A percentile compares a stretch with the other conserved stretches of the same genome.
Conservation (phyloP, 1,140 invertebrate species). For the Tetranychus cinnabarinus region DNA sequence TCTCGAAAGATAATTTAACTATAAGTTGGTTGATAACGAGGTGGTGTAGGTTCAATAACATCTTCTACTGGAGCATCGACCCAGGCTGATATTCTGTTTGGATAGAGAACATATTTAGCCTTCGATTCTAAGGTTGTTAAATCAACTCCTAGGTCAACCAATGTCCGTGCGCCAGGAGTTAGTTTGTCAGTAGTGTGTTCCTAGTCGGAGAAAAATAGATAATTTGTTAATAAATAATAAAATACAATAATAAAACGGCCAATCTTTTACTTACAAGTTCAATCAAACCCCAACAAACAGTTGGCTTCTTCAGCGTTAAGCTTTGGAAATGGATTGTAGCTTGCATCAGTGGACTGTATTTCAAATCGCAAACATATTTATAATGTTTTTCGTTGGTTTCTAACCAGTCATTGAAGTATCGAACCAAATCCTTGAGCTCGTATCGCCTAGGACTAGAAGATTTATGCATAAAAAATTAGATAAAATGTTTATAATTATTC, state of each 20-base stretch:
- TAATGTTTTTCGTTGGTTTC: conserved; percentile 32
- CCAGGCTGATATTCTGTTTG: too few relatives aligned
- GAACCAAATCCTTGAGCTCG: conserved; percentile 45
- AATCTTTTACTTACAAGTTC: conserved; percentile 36
- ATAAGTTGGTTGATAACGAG: too few relatives aligned
- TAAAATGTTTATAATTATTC: neutral
- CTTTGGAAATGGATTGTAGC: neutral
- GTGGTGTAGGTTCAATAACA: too few relatives aligned
- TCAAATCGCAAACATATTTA: conserved; percentile 40
- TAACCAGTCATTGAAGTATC: conserved; percentile 47
- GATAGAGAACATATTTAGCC: neutral
- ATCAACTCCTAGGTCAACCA: conserved; percentile 63
- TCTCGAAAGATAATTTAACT: too few relatives aligned
- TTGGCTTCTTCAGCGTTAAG: neutral
- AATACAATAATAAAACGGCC: neutral
- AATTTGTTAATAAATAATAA: neutral
- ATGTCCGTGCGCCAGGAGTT: conserved; percentile 35
- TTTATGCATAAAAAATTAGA: neutral
- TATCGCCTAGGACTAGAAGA: conserved; percentile 47
- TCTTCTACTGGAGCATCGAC: too few relatives aligned
- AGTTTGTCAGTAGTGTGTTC: conserved; percentile 48
- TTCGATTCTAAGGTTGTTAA: conserved; percentile 24
- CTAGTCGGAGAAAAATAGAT: conserved; percentile 20
- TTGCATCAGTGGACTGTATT: conserved; percentile 39
- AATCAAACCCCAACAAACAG: conserved; percentile 38